A percentile compares a stretch with the other conserved stretches of the same genome.
Conservation (phyloP, 1,140 invertebrate genomes). For the Caligus rogercresseyi region DNA sequence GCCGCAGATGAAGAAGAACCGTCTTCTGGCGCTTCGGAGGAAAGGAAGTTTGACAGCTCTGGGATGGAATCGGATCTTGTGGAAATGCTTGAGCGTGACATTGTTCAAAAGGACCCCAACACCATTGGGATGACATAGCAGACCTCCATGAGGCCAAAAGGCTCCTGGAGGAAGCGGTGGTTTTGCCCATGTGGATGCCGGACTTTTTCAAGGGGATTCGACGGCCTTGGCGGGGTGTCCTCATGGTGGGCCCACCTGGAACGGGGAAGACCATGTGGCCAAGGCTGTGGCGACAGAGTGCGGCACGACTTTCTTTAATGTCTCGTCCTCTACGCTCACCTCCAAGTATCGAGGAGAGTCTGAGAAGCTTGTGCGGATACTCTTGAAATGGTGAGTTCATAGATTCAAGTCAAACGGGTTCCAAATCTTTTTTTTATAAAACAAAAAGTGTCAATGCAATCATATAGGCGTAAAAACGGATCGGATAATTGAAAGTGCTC, state of each 20-base stretch:
- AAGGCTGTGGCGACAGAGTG: conserved; percentile 99
- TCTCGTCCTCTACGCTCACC: conserved; percentile 87
- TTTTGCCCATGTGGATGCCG: conserved; percentile 93
- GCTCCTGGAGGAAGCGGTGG: conserved; percentile 88
- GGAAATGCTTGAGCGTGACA: conserved; percentile 87
- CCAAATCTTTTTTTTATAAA: background rate
- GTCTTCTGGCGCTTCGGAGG: conserved; percentile 35
- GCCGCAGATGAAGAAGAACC: conserved; percentile 41
- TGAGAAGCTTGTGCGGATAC: conserved; percentile 86
- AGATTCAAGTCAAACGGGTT: no score
- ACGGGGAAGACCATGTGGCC: conserved; percentile 98
- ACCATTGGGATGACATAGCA: conserved; percentile 95
- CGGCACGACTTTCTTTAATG: conserved; percentile 97
- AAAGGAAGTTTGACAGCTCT: conserved; percentile 73
- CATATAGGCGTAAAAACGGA: background rate
- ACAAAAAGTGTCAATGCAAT: background rate
- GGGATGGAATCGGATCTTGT: conserved; percentile 81
- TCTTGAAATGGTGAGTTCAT: conserved; percentile 80
- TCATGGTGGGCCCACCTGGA: conserved; percentile 93
- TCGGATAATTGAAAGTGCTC: conserved; percentile 6
- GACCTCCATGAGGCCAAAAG: conserved; percentile 86
- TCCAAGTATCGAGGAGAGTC: conserved; percentile 97
- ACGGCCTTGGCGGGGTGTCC: conserved; percentile 76
- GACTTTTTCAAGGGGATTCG: conserved; percentile 96
- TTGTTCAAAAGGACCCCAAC: conserved; percentile 92